Evolutionary conservation across 2,888 invertebrate genomes (phyloP), one percentile per base, ranked within the genome.

Genomic region (Galerucella pusilla): DNA sequence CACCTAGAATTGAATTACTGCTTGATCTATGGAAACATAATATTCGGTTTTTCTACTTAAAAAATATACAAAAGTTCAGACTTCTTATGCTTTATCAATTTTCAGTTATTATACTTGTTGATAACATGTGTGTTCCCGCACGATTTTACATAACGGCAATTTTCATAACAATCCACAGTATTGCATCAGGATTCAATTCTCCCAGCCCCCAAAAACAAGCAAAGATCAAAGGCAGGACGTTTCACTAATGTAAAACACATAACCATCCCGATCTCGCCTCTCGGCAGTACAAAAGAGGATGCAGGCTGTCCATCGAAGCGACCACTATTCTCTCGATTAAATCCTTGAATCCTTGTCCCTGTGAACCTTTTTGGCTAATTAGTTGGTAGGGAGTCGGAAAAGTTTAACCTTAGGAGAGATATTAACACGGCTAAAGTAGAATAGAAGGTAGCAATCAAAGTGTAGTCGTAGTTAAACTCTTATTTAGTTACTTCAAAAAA

Each of bases 291-390:
- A 61, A 35, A 61, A 61, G 61, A 35, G 35, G 28, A 25, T 28
- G 59, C 25, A 20, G 59, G 28, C n/a, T 61, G 61, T 35, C 61
- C 61, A 61, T 61, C 42, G 63, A 42, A 42, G 42, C 42, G 63
- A 42, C 42, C 35, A 42, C 35, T 9, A 63, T 63, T n/a, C 42
- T 63, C 35, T 2, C 42, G 63, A 63, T 63, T 63, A 42, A 35
- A 63, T 63, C 61, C 28, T 59, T 20, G 1, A 59, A 59, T 59
- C 59, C 59, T 59, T 14, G 61, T 35, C 2, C 28, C 42, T 6
- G 42, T 42, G 10, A 63, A 63, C 63, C 35, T 63, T 63, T 63
- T 63, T 63, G 14, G 63, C n/a, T 63, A 63, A 63, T 63, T 63
- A 63, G 35, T 35, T 59, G 6, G 59, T 12, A 11, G 59, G 20